Conservation (phyloP, 2,113 vertebrate genomes). For the Regulus satrapa region DNA sequence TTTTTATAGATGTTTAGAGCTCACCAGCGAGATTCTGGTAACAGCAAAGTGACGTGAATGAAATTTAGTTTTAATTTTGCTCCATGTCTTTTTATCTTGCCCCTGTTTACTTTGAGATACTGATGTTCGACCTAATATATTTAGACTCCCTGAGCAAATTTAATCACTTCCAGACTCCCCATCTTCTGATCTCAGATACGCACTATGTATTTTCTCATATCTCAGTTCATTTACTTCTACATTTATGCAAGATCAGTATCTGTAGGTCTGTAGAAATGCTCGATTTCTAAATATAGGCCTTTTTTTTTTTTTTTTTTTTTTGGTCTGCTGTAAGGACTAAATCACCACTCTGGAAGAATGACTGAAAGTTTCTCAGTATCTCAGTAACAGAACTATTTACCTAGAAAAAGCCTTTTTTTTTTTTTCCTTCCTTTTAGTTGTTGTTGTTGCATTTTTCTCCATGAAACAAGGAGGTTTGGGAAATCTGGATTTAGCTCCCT, state of each 20-base stretch:
- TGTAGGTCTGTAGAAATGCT: constrained; percentile 10
- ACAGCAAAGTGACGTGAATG: not conserved
- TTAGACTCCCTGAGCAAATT: constrained; percentile 26
- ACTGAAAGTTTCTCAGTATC: not conserved
- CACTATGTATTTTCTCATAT: constrained; percentile 41
- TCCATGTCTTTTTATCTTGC: not conserved
- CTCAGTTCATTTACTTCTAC: constrained; percentile 45
- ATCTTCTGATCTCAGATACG: constrained; percentile 41
- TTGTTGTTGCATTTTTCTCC: not conserved
- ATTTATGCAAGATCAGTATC: constrained; percentile 55
- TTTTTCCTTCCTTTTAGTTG: too few relatives aligned
- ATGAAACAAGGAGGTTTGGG: not conserved
- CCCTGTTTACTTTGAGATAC: constrained; percentile 19
- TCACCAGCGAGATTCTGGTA: not conserved
- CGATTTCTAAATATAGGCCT: constrained; percentile 38
- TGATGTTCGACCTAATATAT: not conserved
- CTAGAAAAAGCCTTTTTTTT: not conserved
- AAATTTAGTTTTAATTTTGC: constrained; percentile 9
- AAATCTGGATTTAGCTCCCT: not conserved
- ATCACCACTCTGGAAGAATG: not conserved
- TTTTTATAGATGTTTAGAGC: not conserved
- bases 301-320: not conserved
- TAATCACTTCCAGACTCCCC: constrained; percentile 7
- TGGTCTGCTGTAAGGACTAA: not conserved
- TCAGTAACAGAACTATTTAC: not conserved